Percentiles rank a stretch among this genome's conserved stretches.
Conservation (phyloP, 1,140 invertebrate genomes). For the Aphaenogaster ashmeadi region DNA sequence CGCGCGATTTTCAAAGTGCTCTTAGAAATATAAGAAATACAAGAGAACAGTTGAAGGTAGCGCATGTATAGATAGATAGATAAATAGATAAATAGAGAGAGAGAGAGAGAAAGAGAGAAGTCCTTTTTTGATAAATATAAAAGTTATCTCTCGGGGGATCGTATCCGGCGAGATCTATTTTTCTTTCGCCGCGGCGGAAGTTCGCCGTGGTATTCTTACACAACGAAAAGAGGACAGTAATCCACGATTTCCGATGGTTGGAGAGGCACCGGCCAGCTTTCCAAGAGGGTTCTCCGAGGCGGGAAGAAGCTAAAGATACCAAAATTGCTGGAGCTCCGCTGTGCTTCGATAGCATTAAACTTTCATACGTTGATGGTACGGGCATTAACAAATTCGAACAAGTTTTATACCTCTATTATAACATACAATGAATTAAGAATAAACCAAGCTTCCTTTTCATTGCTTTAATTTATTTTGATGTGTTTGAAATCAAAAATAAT, state of each 20-base stretch:
- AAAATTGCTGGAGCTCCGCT: constrained; percentile 47
- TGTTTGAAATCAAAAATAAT: constrained; percentile 4
- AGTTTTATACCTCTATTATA: constrained; percentile 55
- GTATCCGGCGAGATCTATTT: constrained; percentile 74
- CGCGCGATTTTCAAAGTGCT: constrained; percentile 42
- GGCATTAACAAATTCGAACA: constrained; percentile 76
- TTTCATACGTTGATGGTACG: constrained; percentile 73
- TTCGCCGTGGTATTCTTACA: constrained; percentile 53
- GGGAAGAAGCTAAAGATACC: constrained; percentile 59
- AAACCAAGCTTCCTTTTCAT: not conserved
- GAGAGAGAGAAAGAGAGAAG: not conserved
- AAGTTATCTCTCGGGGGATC: constrained; percentile 70
- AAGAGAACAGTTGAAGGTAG: constrained; percentile 27
- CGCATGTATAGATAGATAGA: not conserved
- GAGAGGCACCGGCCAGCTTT: constrained; percentile 51
- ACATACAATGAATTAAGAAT: constrained; percentile 16
- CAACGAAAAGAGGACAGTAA: constrained; percentile 68
- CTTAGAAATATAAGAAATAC: constrained; percentile 51
- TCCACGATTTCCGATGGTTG: constrained; percentile 68
- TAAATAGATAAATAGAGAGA: not conserved
- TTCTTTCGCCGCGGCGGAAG: constrained; percentile 68
- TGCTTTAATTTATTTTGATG: not conserved
- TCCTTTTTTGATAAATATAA: constrained; percentile 69
- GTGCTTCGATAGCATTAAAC: constrained; percentile 74
- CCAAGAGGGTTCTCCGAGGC: constrained; percentile 33